Base-by-base conservation (phyloP, 2,113 vertebrate genomes). In the Rhea americana region DNA sequence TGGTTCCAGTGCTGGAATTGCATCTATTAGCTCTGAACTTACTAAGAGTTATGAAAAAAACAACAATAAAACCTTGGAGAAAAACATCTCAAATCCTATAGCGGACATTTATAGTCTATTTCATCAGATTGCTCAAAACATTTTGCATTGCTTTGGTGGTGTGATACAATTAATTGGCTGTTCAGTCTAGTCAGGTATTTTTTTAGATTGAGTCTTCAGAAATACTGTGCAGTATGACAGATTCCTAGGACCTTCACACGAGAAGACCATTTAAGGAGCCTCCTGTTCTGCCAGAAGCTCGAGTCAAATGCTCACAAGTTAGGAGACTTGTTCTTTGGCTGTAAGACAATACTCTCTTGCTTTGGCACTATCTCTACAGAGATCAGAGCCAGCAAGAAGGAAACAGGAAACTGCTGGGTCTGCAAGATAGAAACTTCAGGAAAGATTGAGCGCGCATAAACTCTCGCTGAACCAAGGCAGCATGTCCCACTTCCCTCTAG, bases 401-500 rank as follows among this genome's bases (percentile, higher is more conserved):
- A 96, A 97, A 86, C 68, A 95, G 95, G 96, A 97, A 96, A 95
- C 75, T 2, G 0, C 90, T 87, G 78, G 51, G 87, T 70, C 67
- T 88, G 75, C 78, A 80, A 95, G 96, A 97, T 87, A 97, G 85
- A 95, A 91, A 87, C 67, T 93, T 91, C 92, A 96, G 95, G 91
- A 95, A 97, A 91, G 78, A 81, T 0, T 83, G 77, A 94, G 75
- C 91, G 82, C 53, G 53, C 62, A 72, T 95, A 94, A 97, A 96
- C 91, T 94, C 87, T 87, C 75, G 89, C 55, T 97, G 94, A 96
- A 96, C 94, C 82, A 96, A 61, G 61, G 55, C 48, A 4, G 72
- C 0, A 1, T 56, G 80, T 48, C 73, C 48, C 35, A 55, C 82
- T 96, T 61, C 45, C 47, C 51, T 14, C 65, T 78, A 20, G 0